Evolutionary conservation across 2,113 vertebrate genomes (phyloP).

Genomic region (Proterorhinus semilunaris): DNA sequence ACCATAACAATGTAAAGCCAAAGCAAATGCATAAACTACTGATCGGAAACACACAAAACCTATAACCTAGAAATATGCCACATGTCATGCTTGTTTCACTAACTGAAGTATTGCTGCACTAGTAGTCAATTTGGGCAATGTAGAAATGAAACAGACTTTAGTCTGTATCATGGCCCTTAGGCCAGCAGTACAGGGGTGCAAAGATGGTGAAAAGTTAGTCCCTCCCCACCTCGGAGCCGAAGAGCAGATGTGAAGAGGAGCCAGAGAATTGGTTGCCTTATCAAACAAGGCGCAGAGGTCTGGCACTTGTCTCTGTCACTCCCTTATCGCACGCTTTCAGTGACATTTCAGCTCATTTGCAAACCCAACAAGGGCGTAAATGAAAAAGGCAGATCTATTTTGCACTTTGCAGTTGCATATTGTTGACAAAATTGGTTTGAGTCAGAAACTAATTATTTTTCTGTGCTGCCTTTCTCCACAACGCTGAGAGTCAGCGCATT

Average conservation of each 20-base stretch:
- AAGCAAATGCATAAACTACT: too few species aligned
- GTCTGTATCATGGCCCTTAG: too few species aligned
- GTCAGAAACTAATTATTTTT: conserved; percentile 18
- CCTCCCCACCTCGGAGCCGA: conserved; percentile 16
- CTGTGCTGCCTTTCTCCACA: not conserved
- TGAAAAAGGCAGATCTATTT: not conserved
- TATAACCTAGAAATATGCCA: too few species aligned
- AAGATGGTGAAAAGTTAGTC: conserved; percentile 26
- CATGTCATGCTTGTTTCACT: too few species aligned
- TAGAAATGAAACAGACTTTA: too few species aligned
- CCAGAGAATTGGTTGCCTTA: conserved; percentile 37
- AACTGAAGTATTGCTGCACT: too few species aligned
- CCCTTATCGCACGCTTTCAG: conserved; percentile 35
- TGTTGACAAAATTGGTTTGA: not conserved
- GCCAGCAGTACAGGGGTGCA: not conserved
- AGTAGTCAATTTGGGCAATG: too few species aligned
- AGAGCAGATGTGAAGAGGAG: conserved; percentile 27
- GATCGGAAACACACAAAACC: too few species aligned
- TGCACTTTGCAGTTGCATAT: conserved; percentile 1
- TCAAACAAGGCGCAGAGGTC: conserved; percentile 30
- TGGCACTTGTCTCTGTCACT: conserved; percentile 28
- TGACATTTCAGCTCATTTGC: conserved; percentile 38
- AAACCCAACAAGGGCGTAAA: conserved; percentile 12
- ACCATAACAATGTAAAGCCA: too few species aligned
- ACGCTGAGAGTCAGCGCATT: not conserved